These are phyloP conservation scores for Autographa gamma DNA, from an alignment of 2,888 invertebrate genomes.

Conservation along the genomic window DNA sequence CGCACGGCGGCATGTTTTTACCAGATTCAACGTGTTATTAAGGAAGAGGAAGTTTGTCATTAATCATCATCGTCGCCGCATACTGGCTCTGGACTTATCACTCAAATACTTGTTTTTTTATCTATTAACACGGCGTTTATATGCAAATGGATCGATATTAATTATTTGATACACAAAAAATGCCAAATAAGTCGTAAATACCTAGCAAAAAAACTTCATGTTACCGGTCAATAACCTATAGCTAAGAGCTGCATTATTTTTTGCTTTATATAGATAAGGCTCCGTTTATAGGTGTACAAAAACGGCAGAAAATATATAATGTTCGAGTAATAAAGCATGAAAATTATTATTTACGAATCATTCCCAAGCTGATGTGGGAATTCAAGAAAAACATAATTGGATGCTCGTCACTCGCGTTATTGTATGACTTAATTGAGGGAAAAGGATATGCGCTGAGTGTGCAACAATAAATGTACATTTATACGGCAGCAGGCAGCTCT, in stretches of 20 bases:
- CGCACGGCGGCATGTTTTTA: conserved; percentile 51
- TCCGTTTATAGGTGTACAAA: not conserved
- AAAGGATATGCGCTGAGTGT: conserved; percentile 47
- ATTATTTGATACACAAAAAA: conserved; percentile 51
- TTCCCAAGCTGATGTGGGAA: conserved; percentile 49
- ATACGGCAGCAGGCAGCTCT: conserved; percentile 30
- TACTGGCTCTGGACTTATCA: conserved; percentile 52
- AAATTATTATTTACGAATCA: conserved; percentile 35
- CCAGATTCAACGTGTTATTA: conserved; percentile 49
- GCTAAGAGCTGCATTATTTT: conserved; percentile 41
- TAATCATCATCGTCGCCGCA: conserved; percentile 62
- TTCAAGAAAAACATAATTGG: conserved; percentile 47
- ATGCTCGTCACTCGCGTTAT: conserved; percentile 33
- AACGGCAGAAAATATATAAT: conserved; percentile 28
- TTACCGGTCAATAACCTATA: conserved; percentile 53
- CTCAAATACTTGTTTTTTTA: conserved; percentile 37
- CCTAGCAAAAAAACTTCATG: conserved; percentile 40
- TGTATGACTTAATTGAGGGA: conserved; percentile 48
- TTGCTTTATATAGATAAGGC: conserved; percentile 32
- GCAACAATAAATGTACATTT: conserved; percentile 28
- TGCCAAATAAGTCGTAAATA: conserved; percentile 48
- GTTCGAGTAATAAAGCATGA: conserved; percentile 35
- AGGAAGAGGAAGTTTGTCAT: conserved; percentile 64
- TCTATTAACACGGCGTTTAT: conserved; percentile 47
- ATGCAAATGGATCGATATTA: conserved; percentile 51